phyloP scores from a whole-genome alignment of 2,797 vertebrate genomes.

The Sebastes miniatus region DNA sequence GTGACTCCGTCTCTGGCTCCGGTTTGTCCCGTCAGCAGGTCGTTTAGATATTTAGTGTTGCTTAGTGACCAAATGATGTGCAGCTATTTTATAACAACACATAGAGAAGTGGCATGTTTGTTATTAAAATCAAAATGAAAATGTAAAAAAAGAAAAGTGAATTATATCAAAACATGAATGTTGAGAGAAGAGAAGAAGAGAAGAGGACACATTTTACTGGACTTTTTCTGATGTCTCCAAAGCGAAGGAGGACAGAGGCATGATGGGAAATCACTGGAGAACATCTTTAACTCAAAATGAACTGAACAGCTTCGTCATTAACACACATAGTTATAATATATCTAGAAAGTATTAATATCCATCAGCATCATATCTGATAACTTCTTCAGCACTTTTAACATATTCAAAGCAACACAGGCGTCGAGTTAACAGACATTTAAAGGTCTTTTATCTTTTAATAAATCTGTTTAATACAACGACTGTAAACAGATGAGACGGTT shows the following conservation, averaged over 20 bases:
- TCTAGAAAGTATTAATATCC: not conserved
- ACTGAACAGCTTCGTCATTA: not conserved
- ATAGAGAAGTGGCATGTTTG: conserved; percentile 61
- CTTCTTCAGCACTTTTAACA: not conserved
- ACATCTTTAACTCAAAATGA: not conserved
- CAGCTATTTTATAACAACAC: conserved; percentile 63
- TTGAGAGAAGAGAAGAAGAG: not conserved
- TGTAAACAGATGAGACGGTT: not conserved
- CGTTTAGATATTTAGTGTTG: conserved; percentile 43
- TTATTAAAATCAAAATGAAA: conserved; percentile 6
- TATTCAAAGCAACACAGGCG: not conserved
- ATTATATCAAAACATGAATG: conserved; percentile 2
- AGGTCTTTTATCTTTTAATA: not conserved
- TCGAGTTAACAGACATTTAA: not conserved
- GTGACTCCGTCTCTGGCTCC: not conserved
- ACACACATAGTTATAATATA: not conserved
- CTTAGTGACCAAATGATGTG: conserved; percentile 72
- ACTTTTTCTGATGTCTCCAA: not conserved
- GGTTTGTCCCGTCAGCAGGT: conserved; percentile 8
- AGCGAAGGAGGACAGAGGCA: conserved; percentile 10
- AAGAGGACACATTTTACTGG: not conserved
- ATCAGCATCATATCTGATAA: not conserved
- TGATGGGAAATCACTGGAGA: conserved; percentile 26
- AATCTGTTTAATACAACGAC: not conserved
- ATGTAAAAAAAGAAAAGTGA: not conserved